A percentile compares a stretch with the other conserved stretches of the same genome.
These are phyloP conservation scores for Ibidorhyncha struthersii DNA, from an alignment of 2,113 vertebrate genomes.

Conservation along the genomic window DNA sequence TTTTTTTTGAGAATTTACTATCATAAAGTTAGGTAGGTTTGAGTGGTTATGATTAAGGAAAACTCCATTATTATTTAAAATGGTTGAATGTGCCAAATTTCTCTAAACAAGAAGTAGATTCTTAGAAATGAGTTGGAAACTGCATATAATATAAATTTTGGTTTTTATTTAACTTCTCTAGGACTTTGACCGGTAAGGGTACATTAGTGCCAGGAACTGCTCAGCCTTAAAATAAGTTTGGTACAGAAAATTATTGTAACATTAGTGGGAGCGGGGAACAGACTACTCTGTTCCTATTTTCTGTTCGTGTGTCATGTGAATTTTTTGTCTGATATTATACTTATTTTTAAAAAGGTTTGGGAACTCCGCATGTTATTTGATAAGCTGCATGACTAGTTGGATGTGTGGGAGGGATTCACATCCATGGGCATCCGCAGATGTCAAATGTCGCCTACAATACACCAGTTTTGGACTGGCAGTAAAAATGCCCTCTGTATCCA, in stretches of 20 bases:
- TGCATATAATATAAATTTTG: neutral
- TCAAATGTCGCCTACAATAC: neutral
- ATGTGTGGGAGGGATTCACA: neutral
- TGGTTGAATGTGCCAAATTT: neutral
- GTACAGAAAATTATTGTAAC: neutral
- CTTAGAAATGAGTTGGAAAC: neutral
- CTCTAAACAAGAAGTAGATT: neutral
- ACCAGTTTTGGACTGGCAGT: neutral
- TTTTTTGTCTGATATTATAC: neutral
- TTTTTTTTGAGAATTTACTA: neutral
- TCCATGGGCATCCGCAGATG: conserved; percentile 3
- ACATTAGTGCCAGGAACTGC: neutral
- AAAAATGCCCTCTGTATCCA: conserved; percentile 6
- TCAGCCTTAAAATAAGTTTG: neutral
- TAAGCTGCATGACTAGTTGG: neutral
- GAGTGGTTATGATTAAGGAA: neutral
- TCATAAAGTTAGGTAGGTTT: neutral
- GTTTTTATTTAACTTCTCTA: neutral
- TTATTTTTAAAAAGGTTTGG: neutral
- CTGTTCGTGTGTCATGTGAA: neutral
- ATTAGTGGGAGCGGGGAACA: neutral
- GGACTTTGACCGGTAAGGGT: neutral
- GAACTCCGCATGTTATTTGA: neutral
- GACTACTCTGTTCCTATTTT: neutral
- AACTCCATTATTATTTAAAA: neutral